Base-by-base conservation (phyloP, 2,888 invertebrate species). In the Spodoptera exigua region DNA sequence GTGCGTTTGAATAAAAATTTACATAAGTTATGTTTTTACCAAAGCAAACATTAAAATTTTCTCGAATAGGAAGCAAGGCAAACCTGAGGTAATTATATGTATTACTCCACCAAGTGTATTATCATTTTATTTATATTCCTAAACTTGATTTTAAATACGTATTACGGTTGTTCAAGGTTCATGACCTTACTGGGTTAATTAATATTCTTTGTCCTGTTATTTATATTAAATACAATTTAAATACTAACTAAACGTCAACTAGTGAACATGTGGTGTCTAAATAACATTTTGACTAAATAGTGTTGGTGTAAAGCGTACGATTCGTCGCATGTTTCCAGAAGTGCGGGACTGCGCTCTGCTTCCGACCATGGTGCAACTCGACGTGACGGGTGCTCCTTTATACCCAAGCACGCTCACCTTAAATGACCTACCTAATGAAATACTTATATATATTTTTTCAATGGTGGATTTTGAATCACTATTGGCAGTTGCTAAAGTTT, bases 381-480 rank as follows among this genome's bases (percentile, higher is more conserved):
- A 93, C 85, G 89, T 91, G 89, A 86, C 89, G 79, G 90, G 88
- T 79, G 79, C 85, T 67, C 88, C 88, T 73, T 77, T 81, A 70
- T 82, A 83, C 71, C 70, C 83, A 66, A 86, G 89, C 69, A 73
- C 81, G 61, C 83, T 93, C 53, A 87, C 90, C 60, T 92, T 94
- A 83, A 94, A 94, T 85, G 93, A 94, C 79, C 87, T 94, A 81
- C 94, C 94, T 48, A 94, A 94, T 83, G 94, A 94, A 86, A 87
- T 94, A 80, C 89, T 94, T 65, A 94, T 94, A 70, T 91, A 94
- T 74, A 94, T 94, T 78, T 94, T 94, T 83, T 94, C 94, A 61
- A 93, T 93, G 92, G 91, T 94, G 55, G 94, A 94, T 83, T 93
- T 93, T 79, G 94, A 94, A 81, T 94, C 93, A 61, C 84, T 94